Percentiles rank a stretch among this genome's conserved stretches.
These are phyloP conservation scores for Kryptopterus vitreolus DNA, from an alignment of 2,797 vertebrate species.

Conservation along the genomic window DNA sequence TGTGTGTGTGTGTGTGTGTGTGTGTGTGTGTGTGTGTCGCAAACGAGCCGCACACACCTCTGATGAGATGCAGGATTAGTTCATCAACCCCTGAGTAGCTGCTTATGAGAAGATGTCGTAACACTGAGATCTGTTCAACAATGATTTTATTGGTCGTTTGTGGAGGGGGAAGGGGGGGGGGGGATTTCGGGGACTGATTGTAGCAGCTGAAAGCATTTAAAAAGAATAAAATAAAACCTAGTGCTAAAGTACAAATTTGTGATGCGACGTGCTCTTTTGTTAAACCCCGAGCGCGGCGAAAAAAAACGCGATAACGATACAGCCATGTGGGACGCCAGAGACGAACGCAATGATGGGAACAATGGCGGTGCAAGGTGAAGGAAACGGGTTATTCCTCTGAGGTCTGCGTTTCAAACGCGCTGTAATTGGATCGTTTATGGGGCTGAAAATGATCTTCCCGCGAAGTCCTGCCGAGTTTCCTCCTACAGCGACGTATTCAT, in stretches of 20 bases:
- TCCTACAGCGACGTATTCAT: background rate
- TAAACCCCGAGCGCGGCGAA: constrained; percentile 1
- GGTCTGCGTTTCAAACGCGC: constrained; percentile 10
- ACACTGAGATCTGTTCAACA: background rate
- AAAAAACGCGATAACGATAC: constrained; percentile 27
- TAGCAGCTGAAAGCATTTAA: constrained; percentile 14
- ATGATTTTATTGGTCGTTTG: background rate
- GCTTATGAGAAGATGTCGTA: background rate
- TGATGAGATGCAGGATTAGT: background rate
- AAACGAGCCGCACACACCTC: background rate
- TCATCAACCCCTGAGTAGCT: constrained; percentile 1
- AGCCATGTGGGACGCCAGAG: background rate
- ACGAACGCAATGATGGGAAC: constrained; percentile 14
- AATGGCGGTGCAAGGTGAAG: background rate
- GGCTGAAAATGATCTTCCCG: background rate
- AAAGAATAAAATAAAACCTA: background rate
- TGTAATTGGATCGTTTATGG: constrained; percentile 30
- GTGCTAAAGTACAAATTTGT: constrained; percentile 8
- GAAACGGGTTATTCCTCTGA: constrained; percentile 20
- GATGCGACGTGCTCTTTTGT: constrained; percentile 9
- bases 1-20: no score
- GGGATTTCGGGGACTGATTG: background rate
- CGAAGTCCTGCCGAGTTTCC: background rate
- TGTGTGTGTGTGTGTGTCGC: no score
- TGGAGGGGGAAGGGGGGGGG: no score